phyloP scores from a whole-genome alignment of 2,888 invertebrate species.

The Amiota communis region DNA sequence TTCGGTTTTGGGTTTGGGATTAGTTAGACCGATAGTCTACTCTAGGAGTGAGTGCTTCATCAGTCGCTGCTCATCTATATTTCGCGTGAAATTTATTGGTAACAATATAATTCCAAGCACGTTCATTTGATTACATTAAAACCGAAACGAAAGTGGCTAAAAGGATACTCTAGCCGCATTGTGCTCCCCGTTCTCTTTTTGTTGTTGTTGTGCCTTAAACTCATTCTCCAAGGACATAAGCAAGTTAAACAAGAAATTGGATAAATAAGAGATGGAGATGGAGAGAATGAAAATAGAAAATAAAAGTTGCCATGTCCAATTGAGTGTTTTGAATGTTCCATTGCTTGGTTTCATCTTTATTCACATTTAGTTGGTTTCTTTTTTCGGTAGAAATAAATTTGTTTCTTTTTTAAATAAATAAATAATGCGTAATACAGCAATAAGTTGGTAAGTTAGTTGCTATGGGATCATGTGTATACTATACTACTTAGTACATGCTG shows the following conservation, averaged over 20 bases:
- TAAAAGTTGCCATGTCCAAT: slow-evolving; percentile 10
- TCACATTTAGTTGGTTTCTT: not conserved
- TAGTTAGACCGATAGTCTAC: too few species aligned
- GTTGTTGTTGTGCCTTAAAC: not conserved
- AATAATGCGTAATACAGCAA: slow-evolving; percentile 48
- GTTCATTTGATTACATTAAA: slow-evolving; percentile 70
- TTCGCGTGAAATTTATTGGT: slow-evolving; percentile 65
- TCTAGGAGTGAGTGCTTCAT: slow-evolving; percentile 6
- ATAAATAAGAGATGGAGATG: too few species aligned
- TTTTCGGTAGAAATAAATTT: slow-evolving; percentile 34
- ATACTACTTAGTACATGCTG: too few species aligned
- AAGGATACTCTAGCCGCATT: slow-evolving; percentile 50
- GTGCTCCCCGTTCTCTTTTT: too few species aligned
- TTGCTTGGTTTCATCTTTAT: not conserved
- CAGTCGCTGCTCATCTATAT: slow-evolving; percentile 56
- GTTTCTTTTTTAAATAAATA: slow-evolving; percentile 56
- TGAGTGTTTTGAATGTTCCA: slow-evolving; percentile 6
- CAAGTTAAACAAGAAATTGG: too few species aligned
- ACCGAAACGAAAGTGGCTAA: slow-evolving; percentile 59
- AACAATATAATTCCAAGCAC: slow-evolving; percentile 67
- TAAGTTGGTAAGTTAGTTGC: too few species aligned
- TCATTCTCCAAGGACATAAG: not conserved
- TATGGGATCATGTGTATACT: too few species aligned
- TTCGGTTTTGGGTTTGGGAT: slow-evolving; percentile 18
- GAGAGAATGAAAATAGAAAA: too few species aligned